Percentiles rank a stretch among this genome's conserved stretches.
These are phyloP conservation scores for Potamilus streckersoni DNA, from an alignment of 1,140 invertebrate genomes.

Conservation along the genomic window DNA sequence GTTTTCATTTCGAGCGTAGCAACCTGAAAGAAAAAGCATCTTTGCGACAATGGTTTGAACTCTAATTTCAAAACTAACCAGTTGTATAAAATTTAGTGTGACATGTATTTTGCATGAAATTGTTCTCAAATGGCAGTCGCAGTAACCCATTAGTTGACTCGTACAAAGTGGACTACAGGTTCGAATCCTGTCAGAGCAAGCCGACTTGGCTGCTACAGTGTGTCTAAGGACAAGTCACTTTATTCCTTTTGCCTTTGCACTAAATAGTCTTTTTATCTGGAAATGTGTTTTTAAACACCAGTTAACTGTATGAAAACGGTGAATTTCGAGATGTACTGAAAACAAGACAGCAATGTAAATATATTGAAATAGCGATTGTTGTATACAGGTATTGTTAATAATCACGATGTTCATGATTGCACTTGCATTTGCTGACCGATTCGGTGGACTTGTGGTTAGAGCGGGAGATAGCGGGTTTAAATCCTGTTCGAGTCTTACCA, in stretches of 20 bases:
- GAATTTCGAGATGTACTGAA: no score
- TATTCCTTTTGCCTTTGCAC: no score
- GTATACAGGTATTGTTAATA: no score
- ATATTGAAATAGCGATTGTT: no score
- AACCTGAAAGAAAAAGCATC: conserved; percentile 36
- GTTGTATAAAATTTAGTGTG: not conserved
- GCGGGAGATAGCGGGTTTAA: no score
- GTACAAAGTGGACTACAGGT: not conserved
- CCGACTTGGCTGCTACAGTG: conserved; percentile 1
- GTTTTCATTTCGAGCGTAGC: conserved; percentile 89
- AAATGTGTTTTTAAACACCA: no score
- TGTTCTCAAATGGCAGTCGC: not conserved
- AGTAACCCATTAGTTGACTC: not conserved
- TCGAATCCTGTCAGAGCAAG: not conserved
- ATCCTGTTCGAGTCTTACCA: no score
- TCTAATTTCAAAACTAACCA: not conserved
- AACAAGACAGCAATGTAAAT: no score
- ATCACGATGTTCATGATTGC: no score
- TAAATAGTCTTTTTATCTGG: not conserved
- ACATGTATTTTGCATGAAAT: not conserved
- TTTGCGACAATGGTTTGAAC: not conserved
- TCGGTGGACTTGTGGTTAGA: no score
- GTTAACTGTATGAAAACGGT: no score
- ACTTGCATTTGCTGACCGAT: no score
- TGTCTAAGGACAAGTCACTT: not conserved